Conservation (phyloP, 2,113 vertebrate species). For the Larimichthys polyactis region DNA sequence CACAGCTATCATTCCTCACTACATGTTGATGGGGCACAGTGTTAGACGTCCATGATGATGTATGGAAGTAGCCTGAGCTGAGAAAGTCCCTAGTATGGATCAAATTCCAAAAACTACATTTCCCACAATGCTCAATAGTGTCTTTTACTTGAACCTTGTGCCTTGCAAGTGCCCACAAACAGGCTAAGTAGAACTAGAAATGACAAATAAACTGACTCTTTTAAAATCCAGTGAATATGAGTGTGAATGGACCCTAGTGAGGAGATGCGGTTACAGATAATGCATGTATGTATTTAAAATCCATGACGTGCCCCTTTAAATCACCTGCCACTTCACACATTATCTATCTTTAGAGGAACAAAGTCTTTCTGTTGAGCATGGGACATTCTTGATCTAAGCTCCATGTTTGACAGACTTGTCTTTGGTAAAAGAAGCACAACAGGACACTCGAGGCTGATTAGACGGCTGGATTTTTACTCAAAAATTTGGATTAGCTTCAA, state of each 20-base stretch:
- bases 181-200: background rate
- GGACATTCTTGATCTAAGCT: background rate
- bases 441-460: background rate
- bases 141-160: background rate
- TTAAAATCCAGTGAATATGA: background rate
- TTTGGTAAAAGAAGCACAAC: background rate
- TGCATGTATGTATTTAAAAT: background rate
- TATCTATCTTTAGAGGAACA: background rate
- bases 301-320: background rate
- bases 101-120: background rate
- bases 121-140: background rate
- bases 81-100: background rate
- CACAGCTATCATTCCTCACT: background rate
- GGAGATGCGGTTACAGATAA: no score
- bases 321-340: background rate
- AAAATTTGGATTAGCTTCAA: conserved; percentile 30
- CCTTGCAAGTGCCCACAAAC: background rate
- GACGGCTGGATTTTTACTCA: conserved; percentile 17
- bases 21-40: background rate
- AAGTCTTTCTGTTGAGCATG: no score
- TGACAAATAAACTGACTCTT: background rate
- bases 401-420: background rate
- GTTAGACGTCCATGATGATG: no score
- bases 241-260: no score
- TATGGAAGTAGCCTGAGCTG: background rate